Conservation (phyloP, 2,888 invertebrate genomes). For the Hirudinaria manillensis region DNA sequence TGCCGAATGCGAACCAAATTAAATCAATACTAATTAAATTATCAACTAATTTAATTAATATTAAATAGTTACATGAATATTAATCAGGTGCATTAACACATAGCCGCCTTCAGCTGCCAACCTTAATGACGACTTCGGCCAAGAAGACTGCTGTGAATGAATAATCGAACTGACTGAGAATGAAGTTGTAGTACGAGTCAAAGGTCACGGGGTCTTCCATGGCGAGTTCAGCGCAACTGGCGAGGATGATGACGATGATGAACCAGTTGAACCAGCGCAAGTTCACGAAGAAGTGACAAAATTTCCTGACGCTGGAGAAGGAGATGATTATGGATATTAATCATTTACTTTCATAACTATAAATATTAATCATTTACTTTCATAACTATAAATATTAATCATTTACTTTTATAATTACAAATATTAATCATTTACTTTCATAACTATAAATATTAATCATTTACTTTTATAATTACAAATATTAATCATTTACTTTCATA, state of each 20-base stretch:
- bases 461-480: no score
- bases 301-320: slow-evolving; percentile 74
- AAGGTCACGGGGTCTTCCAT: slow-evolving; percentile 98
- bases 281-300: slow-evolving; percentile 98
- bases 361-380: slow-evolving; percentile 22
- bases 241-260: slow-evolving; percentile 98
- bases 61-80: no score
- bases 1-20: no score
- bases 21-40: no score
- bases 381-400: background rate
- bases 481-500: slow-evolving; percentile 21
- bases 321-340: slow-evolving; percentile 5
- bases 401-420: background rate
- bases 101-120: slow-evolving; percentile 47
- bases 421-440: background rate
- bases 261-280: slow-evolving; percentile 98
- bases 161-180: slow-evolving; percentile 96
- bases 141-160: slow-evolving; percentile 99
- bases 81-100: no score
- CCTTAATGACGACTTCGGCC: slow-evolving; percentile 89
- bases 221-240: slow-evolving; percentile 97
- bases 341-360: slow-evolving; percentile 10
- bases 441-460: no score
- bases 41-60: no score
- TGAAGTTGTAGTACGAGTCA: slow-evolving; percentile 68